Conservation (phyloP, 2,113 vertebrate genomes). For the Silurus meridionalis region DNA sequence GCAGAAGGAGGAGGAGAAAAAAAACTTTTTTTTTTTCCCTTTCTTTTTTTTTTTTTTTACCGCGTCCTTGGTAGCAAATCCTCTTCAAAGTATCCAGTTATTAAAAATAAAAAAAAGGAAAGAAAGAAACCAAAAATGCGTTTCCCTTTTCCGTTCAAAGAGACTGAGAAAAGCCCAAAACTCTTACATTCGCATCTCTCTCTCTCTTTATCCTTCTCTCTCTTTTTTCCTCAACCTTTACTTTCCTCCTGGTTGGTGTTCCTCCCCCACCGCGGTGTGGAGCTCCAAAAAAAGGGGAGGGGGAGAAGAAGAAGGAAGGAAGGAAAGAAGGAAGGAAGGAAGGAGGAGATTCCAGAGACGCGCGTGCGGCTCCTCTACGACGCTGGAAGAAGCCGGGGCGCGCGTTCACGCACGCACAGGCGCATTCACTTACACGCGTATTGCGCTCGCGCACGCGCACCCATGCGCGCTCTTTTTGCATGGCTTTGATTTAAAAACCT, state of each 20-base stretch:
- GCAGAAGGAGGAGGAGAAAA: no score
- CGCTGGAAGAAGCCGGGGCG: constrained; percentile 28
- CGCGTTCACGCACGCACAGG: not conserved
- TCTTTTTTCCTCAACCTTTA: not conserved
- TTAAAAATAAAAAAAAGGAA: not conserved
- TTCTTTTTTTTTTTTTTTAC: not conserved
- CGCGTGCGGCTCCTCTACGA: constrained; percentile 62
- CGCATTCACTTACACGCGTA: no score
- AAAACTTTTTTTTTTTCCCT: not conserved
- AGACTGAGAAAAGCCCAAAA: not conserved
- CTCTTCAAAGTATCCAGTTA: constrained; percentile 5
- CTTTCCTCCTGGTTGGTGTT: constrained; percentile 15
- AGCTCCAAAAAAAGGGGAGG: constrained; percentile 22
- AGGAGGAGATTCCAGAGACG: constrained; percentile 60
- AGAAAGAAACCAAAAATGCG: not conserved
- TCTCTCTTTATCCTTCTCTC: not conserved
- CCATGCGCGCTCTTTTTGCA: constrained; percentile 52
- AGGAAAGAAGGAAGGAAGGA: not conserved
- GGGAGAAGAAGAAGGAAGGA: no score
- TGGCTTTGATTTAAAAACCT: constrained; percentile 47
- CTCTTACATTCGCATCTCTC: constrained; percentile 23
- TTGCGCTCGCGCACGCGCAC: not conserved
- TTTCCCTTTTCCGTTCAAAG: not conserved
- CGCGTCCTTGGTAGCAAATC: constrained; percentile 40
- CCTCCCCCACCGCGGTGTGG: constrained; percentile 55